Conservation (phyloP, 2,113 vertebrate genomes). For the Phyllostomus hastatus region DNA sequence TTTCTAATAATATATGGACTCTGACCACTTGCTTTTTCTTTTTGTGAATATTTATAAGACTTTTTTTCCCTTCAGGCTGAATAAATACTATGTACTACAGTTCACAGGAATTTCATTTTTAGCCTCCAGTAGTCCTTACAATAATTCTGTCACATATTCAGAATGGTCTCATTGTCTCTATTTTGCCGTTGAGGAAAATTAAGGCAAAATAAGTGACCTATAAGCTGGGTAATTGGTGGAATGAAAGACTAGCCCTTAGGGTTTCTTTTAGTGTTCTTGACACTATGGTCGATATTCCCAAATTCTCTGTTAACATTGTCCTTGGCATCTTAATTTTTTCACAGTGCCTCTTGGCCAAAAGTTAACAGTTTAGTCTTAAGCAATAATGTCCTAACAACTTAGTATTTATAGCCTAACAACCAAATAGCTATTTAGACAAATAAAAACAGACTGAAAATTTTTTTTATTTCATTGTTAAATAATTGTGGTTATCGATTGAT, state of each 20-base stretch:
- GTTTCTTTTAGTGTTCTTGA: neutral
- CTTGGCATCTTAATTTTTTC: neutral
- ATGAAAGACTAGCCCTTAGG: neutral
- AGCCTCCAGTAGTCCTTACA: neutral
- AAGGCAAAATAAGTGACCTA: neutral
- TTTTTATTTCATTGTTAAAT: neutral
- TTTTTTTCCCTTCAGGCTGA: neutral
- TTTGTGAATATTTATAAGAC: neutral
- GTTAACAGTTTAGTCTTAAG: neutral
- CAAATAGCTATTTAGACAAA: neutral
- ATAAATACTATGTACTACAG: neutral
- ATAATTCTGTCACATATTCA: neutral
- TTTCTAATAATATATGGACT: neutral
- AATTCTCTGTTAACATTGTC: neutral
- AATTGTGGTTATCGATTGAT: neutral
- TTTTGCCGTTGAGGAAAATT: neutral
- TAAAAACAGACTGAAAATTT: neutral
- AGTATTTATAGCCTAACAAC: neutral
- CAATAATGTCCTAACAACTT: neutral
- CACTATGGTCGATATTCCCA: neutral
- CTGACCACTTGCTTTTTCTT: neutral
- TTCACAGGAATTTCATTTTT: slow-evolving; percentile 12
- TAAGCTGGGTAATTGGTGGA: neutral
- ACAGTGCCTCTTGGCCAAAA: neutral
- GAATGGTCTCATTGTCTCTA: neutral